phyloP scores from a whole-genome alignment of 2,113 vertebrate species.

The Saguinus midas region DNA sequence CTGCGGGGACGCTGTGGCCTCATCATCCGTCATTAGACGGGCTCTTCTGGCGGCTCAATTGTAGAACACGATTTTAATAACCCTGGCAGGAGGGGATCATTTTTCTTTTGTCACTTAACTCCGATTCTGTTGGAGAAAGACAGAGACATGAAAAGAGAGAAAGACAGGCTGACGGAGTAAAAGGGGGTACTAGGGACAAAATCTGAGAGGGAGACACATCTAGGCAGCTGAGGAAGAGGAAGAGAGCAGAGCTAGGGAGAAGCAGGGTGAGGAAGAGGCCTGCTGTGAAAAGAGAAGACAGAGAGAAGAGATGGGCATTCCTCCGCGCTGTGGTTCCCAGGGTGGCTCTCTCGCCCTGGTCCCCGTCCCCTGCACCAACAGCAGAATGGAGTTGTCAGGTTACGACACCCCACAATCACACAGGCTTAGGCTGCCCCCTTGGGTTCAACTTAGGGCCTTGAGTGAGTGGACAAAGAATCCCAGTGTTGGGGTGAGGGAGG shows the following conservation, averaged over 20 bases:
- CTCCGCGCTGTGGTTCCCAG: neutral
- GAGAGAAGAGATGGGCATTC: no score
- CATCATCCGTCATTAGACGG: constrained; percentile 86
- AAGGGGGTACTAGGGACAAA: neutral
- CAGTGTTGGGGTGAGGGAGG: neutral
- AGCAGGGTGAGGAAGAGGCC: no score
- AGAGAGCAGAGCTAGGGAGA: neutral
- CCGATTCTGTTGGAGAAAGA: constrained; percentile 77
- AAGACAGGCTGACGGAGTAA: constrained; percentile 30
- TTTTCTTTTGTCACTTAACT: constrained; percentile 88
- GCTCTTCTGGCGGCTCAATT: constrained; percentile 83
- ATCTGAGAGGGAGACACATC: neutral
- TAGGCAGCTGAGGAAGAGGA: neutral
- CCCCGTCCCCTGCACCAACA: neutral
- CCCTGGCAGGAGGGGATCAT: constrained; percentile 85
- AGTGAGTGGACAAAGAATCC: neutral
- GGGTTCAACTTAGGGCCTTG: neutral
- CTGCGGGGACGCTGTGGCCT: constrained; percentile 80
- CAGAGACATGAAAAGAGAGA: constrained; percentile 38
- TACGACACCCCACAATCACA: no score
- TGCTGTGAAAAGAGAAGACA: no score
- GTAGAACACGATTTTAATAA: constrained; percentile 89
- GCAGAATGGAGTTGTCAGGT: neutral
- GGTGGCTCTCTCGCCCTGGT: rapidly evolving
- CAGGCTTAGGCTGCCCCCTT: no score